Percentiles rank a stretch among this genome's conserved stretches.
Evolutionary conservation across 2,113 vertebrate genomes (phyloP).

Genomic region (Podarcis muralis): DNA sequence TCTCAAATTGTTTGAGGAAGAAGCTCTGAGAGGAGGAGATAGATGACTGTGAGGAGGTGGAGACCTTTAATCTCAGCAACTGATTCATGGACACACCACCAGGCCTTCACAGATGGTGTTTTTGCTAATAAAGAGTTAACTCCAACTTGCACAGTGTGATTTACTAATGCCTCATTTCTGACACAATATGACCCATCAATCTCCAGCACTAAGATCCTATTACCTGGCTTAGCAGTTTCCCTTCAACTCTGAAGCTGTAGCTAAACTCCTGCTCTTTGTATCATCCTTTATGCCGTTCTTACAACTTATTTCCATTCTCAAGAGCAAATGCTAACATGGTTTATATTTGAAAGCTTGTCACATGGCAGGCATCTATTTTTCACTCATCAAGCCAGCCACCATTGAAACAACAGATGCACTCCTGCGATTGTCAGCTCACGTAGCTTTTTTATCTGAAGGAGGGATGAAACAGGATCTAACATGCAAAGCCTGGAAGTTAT

Average conservation of each 20-base stretch:
- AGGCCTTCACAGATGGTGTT: too few relatives aligned
- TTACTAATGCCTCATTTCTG: too few relatives aligned
- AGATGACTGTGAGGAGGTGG: too few relatives aligned
- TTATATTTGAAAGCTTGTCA: constrained; percentile 57
- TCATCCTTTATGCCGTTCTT: neutral
- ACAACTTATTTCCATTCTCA: constrained; percentile 35
- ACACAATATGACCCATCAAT: neutral
- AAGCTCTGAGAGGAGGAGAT: too few relatives aligned
- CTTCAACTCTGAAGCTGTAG: neutral
- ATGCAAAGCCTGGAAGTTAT: constrained; percentile 20
- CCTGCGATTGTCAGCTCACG: constrained; percentile 21
- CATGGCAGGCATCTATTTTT: constrained; percentile 55
- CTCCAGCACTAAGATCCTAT: neutral
- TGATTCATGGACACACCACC: too few relatives aligned
- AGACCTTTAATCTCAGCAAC: too few relatives aligned
- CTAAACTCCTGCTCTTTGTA: neutral
- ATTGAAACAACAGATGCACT: constrained; percentile 36
- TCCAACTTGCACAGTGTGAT: too few relatives aligned
- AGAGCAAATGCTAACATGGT: constrained; percentile 55
- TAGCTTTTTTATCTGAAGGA: constrained; percentile 25
- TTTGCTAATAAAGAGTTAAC: too few relatives aligned
- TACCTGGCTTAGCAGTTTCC: neutral
- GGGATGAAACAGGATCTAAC: neutral
- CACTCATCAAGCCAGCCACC: constrained; percentile 56
- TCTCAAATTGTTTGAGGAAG: neutral